phyloP scores from a whole-genome alignment of 2,888 invertebrate species.

The Baronia brevicornis region DNA sequence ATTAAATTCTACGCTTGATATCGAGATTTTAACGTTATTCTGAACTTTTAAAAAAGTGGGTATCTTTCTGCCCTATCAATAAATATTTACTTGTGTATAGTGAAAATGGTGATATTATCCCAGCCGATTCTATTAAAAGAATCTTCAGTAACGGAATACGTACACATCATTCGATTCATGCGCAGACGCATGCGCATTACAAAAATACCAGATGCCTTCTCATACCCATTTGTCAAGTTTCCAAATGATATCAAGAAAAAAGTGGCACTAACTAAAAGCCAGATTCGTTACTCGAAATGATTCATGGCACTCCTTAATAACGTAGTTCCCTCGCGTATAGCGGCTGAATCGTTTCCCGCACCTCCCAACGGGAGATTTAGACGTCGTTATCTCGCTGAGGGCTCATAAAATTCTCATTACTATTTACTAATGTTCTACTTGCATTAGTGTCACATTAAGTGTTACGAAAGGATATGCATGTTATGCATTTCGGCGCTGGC shows the following conservation, averaged over 20 bases:
- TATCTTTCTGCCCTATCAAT: too few relatives aligned
- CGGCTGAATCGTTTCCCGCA: slow-evolving; percentile 19
- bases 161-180: too few relatives aligned
- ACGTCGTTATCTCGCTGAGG: slow-evolving; percentile 44
- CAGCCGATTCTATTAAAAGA: too few relatives aligned
- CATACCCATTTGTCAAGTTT: too few relatives aligned
- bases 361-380: slow-evolving; percentile 35
- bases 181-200: too few relatives aligned
- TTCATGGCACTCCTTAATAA: slow-evolving; percentile 10
- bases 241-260: slow-evolving; percentile 4
- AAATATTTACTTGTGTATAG: too few relatives aligned
- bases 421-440: slow-evolving; percentile 53
- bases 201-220: too few relatives aligned
- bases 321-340: slow-evolving; percentile 13
- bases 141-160: too few relatives aligned
- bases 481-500: slow-evolving; percentile 25
- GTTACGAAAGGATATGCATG: slow-evolving; percentile 49
- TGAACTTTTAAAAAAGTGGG: too few relatives aligned
- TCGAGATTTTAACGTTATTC: too few relatives aligned
- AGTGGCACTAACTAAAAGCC: slow-evolving; percentile 10
- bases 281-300: slow-evolving; percentile 12
- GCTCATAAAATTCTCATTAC: slow-evolving; percentile 62
- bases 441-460: slow-evolving; percentile 64
- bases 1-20: too few relatives aligned
- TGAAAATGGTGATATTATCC: too few relatives aligned